Evolutionary conservation across 2,797 vertebrate species (phyloP).

Genomic region (Lacerta bilineata): DNA sequence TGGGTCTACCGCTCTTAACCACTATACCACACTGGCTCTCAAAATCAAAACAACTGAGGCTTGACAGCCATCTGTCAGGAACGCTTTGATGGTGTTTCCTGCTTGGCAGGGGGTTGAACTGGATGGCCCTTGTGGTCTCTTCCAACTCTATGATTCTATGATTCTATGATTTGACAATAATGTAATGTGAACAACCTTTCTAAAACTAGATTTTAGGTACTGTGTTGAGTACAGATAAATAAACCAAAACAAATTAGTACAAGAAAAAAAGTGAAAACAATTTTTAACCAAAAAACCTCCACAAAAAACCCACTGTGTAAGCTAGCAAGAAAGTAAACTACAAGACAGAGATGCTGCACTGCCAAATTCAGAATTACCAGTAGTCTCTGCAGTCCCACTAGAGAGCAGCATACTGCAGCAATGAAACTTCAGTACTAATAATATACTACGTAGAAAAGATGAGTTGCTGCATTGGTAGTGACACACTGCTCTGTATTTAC

Average conservation of each 20-base stretch:
- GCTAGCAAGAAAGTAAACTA: background rate
- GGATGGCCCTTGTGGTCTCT: no score
- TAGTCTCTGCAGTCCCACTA: background rate
- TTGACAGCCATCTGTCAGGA: no score
- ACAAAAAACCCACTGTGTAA: background rate
- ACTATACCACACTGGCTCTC: no score
- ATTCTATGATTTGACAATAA: background rate
- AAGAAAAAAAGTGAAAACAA: background rate
- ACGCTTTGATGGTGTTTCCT: no score
- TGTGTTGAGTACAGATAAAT: background rate
- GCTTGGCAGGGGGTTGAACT: no score
- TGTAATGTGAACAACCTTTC: background rate
- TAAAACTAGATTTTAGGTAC: no score
- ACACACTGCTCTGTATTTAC: background rate
- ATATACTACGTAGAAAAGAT: background rate
- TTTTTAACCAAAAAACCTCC: background rate
- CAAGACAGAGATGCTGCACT: background rate
- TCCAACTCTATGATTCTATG: no score
- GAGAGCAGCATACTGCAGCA: constrained; percentile 6
- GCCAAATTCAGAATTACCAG: background rate
- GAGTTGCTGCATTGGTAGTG: background rate
- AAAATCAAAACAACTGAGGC: background rate
- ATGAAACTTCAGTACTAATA: background rate
- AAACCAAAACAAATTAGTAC: background rate
- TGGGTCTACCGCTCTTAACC: no score